phyloP scores from a whole-genome alignment of 92 coral and sea anemone species.

The Montipora capitata region DNA sequence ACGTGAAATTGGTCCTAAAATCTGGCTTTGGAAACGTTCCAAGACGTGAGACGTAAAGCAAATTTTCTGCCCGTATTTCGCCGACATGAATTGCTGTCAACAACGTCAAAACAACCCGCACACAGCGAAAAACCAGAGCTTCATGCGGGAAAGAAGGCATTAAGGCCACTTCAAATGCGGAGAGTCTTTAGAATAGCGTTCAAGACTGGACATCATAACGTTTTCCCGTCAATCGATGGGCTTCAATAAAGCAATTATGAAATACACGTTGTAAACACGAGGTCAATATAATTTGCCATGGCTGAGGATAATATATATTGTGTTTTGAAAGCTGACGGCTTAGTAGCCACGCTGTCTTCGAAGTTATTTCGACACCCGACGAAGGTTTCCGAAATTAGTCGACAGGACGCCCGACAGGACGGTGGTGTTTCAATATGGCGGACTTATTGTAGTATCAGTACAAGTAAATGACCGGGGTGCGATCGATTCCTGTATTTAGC shows the following conservation, averaged over 20 bases:
- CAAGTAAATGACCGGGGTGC: no score
- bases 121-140: slow-evolving; percentile 30
- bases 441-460: no score
- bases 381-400: no score
- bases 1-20: slow-evolving; percentile 83
- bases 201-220: slow-evolving; percentile 23
- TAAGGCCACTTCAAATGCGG: slow-evolving; percentile 14
- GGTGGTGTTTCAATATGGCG: no score
- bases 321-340: slow-evolving; percentile 55
- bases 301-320: neutral
- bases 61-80: slow-evolving; percentile 39
- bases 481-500: no score
- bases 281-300: slow-evolving; percentile 54
- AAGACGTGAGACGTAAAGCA: slow-evolving; percentile 80
- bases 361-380: neutral
- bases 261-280: slow-evolving; percentile 62
- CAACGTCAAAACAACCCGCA: slow-evolving; percentile 54
- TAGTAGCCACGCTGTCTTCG: slow-evolving; percentile 42
- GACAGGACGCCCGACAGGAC: no score
- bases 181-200: neutral
- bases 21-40: slow-evolving; percentile 91
- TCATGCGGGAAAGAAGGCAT: slow-evolving; percentile 44
- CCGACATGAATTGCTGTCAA: slow-evolving; percentile 37
- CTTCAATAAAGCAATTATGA: neutral
- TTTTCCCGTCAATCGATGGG: slow-evolving; percentile 8